These are phyloP conservation scores for Thecophora atra DNA, from an alignment of 2,888 invertebrate genomes.

Conservation along the genomic window DNA sequence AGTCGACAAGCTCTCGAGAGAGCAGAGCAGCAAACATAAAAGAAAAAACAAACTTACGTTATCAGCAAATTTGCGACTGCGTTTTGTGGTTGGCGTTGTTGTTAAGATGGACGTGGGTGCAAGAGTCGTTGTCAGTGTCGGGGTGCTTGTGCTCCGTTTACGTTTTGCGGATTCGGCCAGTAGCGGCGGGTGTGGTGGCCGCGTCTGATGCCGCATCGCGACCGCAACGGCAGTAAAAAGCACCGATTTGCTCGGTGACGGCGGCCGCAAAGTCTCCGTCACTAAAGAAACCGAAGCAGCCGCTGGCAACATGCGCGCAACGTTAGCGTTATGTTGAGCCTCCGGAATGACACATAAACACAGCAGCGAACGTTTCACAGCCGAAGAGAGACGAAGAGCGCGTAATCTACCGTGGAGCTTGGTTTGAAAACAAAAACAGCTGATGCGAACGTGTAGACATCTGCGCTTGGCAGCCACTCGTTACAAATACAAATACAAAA, in stretches of 20 bases:
- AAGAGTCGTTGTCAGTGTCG: constrained; percentile 9
- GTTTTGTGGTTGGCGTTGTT: constrained; percentile 44
- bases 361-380: not conserved
- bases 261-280: constrained; percentile 26
- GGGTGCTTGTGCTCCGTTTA: constrained; percentile 32
- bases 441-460: constrained; percentile 24
- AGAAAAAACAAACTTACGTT: constrained; percentile 37
- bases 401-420: not conserved
- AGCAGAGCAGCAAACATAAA: not conserved
- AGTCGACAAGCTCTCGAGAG: too few relatives aligned
- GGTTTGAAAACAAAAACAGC: constrained; percentile 23
- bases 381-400: not conserved
- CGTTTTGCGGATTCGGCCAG: not conserved
- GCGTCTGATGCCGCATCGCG: constrained; percentile 26
- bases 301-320: constrained; percentile 30
- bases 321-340: not conserved
- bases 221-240: constrained; percentile 31
- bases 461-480: not conserved
- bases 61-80: constrained; percentile 43
- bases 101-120: constrained; percentile 20
- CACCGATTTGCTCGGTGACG: constrained; percentile 22
- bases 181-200: not conserved
- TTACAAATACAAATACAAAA: too few relatives aligned
- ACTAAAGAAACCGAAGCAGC: constrained; percentile 26
- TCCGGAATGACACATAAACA: too few relatives aligned